Evolutionary conservation across 2,797 vertebrate species (phyloP), one percentile per base, ranked within the genome.

Genomic region (Smutsia gigantea): DNA sequence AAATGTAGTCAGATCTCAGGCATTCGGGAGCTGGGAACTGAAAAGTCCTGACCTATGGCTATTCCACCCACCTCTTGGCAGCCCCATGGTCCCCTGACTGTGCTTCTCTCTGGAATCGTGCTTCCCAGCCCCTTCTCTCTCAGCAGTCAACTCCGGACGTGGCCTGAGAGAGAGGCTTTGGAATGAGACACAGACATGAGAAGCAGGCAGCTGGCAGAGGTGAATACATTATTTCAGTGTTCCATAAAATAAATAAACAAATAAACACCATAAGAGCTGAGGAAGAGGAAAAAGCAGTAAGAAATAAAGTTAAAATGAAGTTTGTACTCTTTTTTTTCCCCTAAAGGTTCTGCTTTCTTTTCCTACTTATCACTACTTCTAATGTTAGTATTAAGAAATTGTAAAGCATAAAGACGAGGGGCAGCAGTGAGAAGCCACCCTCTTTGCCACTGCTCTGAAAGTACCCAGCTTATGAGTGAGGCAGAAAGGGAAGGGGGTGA

Each of bases 251-350:
- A 46, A 12, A 11, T 11, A 46, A 46, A 46, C 9, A 46, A 46
- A 46, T 11, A 66, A 72, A 25, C 9, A 77, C 17, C 18, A 19
- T 5, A 18, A 85, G 1, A 9, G 1, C 18, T 89, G 13, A 61
- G 25, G 31, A 77, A 49, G 31, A 92, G 5, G 17, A 64, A 0
- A 6, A 34, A 29, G 2, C 1, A 39, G 2, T 49, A 90, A 82
- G 12, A 93, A 97, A 49, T 18, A 79, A 77, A 61, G n/a, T 51
- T 63, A 69, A 23, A 61, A 86, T 79, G 4, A 68, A 84, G 12
- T 68, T 61, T 89, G 25, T 15, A 42, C 9, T 86, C 12, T 19
- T 78, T 91, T 91, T 74, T 69, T 64, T 15, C 7, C 19, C n/a
- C 14, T 68, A 34, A 88, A 27, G 25, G n/a, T 93, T 78, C 69